phyloP scores from a whole-genome alignment of 2,888 invertebrate species.

The Smittia sp. region DNA sequence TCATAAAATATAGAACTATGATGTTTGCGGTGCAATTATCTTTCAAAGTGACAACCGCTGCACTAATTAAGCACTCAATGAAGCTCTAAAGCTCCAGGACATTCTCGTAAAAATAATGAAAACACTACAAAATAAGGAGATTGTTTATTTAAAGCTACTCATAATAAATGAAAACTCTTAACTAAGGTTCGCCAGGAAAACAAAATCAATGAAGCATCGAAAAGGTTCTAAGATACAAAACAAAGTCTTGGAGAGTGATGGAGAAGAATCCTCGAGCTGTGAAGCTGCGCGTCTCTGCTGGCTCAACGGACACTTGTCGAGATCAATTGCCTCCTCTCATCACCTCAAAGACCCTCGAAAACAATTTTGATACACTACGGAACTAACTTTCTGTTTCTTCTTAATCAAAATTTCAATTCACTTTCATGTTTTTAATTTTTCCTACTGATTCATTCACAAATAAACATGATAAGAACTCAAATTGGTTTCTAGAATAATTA shows the following conservation, averaged over 20 bases:
- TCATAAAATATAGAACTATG: neutral
- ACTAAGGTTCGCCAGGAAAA: neutral
- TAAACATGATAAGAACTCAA: neutral
- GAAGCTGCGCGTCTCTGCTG: neutral
- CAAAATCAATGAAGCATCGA: neutral
- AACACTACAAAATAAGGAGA: conserved; percentile 36
- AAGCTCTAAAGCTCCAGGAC: neutral
- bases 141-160: conserved; percentile 28
- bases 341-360: too few species aligned
- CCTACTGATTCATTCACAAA: conserved; percentile 1
- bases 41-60: neutral
- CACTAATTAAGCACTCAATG: neutral
- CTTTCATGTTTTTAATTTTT: neutral
- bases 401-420: neutral
- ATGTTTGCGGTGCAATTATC: neutral
- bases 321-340: too few species aligned
- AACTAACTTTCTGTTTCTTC: neutral
- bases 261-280: neutral
- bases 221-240: neutral
- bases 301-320: too few species aligned
- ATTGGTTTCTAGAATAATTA: neutral
- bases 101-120: conserved; percentile 7
- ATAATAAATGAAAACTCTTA: neutral
- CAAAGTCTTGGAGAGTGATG: too few species aligned
- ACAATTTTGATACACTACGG: neutral